Evolutionary conservation across 2,113 vertebrate genomes (phyloP), one percentile per base, ranked within the genome.

Genomic region (Vidua chalybeata): DNA sequence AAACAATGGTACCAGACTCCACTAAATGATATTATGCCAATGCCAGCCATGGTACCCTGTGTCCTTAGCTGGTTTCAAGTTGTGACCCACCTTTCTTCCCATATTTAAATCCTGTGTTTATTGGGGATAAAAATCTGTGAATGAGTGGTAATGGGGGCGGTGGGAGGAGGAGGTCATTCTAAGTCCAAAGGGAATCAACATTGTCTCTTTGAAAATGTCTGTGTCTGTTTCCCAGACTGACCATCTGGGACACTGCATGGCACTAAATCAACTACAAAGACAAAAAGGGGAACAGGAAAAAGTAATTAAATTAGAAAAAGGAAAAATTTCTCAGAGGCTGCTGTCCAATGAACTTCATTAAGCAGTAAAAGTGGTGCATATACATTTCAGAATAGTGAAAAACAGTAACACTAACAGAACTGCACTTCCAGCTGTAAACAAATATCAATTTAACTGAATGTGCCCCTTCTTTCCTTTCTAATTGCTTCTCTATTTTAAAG

Each of bases 221-320:
- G 1, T 93, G 93, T 96, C 96, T 97, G 89, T 68, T 97, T 94
- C 91, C 90, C 96, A 97, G 96, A 95, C 95, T 96, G 95, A 94
- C 97, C 97, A 98, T 98, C 96, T 98, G 97, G 95, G 94, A 84
- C 54, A 68, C 56, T 74, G 8, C 22, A 11, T 92, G 85, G 54
- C 85, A 94, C 77, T 94, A 97, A 96, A 95, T 93, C 92, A 96
- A 81, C 83, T 94, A 95, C 69, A 97, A 96, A 95, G 75, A 71
- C 35, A 82, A 87, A 95, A 96, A 90, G 28, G 16, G 52, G 84
- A 95, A 77, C 33, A 66, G 20, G 28, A 62, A 78, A 83, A 92
- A 67, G 86, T 76, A 96, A 93, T 96, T 96, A 90, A 91, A 96
- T 56, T 43, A 79, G 51, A 62, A 93, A 67, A 82, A 43, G 11